Conservation (phyloP, 1,140 invertebrate genomes). For the Penaeus vannamei region DNA sequence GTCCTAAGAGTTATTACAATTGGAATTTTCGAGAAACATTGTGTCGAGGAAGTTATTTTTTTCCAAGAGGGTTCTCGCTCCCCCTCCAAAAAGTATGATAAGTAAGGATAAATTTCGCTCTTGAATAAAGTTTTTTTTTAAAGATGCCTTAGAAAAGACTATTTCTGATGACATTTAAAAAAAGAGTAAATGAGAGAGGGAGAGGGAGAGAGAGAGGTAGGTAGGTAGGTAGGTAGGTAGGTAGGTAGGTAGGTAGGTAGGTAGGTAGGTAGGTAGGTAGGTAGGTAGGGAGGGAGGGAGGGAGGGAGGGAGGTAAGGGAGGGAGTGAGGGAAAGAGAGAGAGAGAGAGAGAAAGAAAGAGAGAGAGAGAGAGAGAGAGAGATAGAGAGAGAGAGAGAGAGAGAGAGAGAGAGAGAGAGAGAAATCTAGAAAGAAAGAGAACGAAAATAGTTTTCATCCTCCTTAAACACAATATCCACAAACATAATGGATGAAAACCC, state of each 20-base stretch:
- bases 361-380: conserved; percentile 20
- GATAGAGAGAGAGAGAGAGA: conserved; percentile 30
- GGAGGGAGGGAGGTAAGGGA: neutral
- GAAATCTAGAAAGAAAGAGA: neutral
- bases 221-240: neutral
- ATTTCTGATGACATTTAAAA: neutral
- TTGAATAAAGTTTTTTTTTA: too few species aligned
- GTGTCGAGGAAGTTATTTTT: conserved; percentile 16
- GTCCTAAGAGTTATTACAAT: conserved; percentile 29
- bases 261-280: neutral
- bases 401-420: conserved; percentile 33
- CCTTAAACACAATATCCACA: neutral
- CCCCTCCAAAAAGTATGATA: neutral
- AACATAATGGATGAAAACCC: neutral
- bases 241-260: neutral
- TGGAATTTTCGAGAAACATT: conserved; percentile 23
- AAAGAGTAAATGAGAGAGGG: neutral
- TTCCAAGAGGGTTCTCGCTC: too few species aligned
- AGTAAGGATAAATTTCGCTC: conserved; percentile 11
- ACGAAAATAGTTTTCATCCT: neutral
- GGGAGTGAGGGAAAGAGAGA: neutral
- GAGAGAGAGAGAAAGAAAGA: neutral
- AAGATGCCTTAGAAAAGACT: neutral
- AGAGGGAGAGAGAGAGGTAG: neutral
- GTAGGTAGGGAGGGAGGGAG: neutral